Conservation (phyloP, 2,113 vertebrate genomes). For the Hydrolagus affinis region DNA sequence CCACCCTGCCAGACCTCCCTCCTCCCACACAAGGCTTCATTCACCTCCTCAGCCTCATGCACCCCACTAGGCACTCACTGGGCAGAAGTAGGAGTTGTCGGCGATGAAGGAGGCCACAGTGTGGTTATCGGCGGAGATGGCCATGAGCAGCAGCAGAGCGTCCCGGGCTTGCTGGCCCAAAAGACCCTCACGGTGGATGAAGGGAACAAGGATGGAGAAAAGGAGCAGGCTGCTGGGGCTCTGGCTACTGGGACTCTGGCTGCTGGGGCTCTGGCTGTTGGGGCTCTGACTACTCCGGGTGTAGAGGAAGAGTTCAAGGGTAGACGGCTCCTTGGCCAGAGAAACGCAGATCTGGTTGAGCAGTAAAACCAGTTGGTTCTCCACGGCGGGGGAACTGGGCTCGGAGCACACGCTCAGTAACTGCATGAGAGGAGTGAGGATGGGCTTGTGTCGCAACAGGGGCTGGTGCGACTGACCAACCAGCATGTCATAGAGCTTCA, state of each 20-base stretch:
- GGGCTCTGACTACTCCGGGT: slow-evolving; percentile 40
- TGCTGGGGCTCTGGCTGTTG: no score
- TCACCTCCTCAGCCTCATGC: not conserved
- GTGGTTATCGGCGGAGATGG: slow-evolving; percentile 72
- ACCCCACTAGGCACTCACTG: slow-evolving; percentile 55
- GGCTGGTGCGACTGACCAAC: slow-evolving; percentile 84
- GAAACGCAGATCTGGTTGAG: slow-evolving; percentile 86
- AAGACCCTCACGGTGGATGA: slow-evolving; percentile 84
- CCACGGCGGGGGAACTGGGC: slow-evolving; percentile 57
- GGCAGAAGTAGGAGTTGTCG: slow-evolving; percentile 95
- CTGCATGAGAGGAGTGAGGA: slow-evolving; percentile 75
- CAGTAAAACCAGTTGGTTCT: slow-evolving; percentile 81
- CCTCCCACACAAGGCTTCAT: not conserved
- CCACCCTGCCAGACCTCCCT: not conserved
- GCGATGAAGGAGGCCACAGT: slow-evolving; percentile 77
- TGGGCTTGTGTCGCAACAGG: slow-evolving; percentile 67
- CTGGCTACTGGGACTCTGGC: slow-evolving; percentile 39
- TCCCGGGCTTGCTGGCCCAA: slow-evolving; percentile 88
- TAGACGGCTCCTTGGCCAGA: slow-evolving; percentile 73
- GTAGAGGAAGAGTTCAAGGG: slow-evolving; percentile 82
- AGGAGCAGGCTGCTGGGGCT: slow-evolving; percentile 77
- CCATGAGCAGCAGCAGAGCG: slow-evolving; percentile 89
- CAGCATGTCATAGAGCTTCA: slow-evolving; percentile 90
- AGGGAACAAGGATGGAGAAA: slow-evolving; percentile 89
- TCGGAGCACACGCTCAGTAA: slow-evolving; percentile 70